phyloP scores from a whole-genome alignment of 92 coral and sea anemone genomes.

The Palythoa caribaeorum region DNA sequence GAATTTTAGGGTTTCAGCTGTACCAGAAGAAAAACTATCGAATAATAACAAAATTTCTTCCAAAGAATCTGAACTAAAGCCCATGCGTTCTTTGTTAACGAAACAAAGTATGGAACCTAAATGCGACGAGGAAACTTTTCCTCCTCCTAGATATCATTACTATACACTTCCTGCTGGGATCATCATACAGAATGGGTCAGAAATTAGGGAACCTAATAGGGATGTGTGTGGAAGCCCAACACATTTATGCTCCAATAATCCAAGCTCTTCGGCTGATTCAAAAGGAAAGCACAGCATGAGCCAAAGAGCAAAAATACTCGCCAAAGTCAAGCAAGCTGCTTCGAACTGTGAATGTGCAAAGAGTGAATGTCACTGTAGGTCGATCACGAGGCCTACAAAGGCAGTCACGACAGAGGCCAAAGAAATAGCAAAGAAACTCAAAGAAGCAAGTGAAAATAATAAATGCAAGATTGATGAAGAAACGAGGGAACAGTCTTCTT shows the following conservation, averaged over 20 bases:
- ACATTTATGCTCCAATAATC: conserved; percentile 5
- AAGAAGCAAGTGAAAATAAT: conserved; percentile 19
- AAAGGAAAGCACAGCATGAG: conserved; percentile 15
- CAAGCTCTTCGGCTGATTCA: neutral
- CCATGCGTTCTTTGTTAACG: neutral
- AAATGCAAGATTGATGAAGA: neutral
- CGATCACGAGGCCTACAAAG: conserved; percentile 82
- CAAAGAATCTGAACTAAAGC: neutral
- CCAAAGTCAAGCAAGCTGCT: conserved; percentile 74
- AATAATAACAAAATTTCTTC: neutral
- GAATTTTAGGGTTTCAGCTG: neutral
- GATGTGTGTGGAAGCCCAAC: conserved; percentile 40
- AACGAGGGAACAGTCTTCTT: conserved; percentile 18
- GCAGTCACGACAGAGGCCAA: conserved; percentile 72
- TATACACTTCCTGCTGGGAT: conserved; percentile 61
- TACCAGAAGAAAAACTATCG: neutral
- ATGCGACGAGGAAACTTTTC: neutral
- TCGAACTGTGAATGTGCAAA: conserved; percentile 66
- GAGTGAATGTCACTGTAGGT: conserved; percentile 76
- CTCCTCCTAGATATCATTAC: conserved; percentile 28
- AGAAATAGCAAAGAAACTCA: conserved; percentile 39
- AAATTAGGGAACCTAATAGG: conserved; percentile 59
- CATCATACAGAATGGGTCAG: conserved; percentile 85
- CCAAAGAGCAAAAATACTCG: conserved; percentile 68
- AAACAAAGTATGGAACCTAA: conserved; percentile 4